Evolutionary conservation across 2,797 vertebrate genomes (phyloP), one percentile per base, ranked within the genome.

Genomic region (Syndactyla subalaris): DNA sequence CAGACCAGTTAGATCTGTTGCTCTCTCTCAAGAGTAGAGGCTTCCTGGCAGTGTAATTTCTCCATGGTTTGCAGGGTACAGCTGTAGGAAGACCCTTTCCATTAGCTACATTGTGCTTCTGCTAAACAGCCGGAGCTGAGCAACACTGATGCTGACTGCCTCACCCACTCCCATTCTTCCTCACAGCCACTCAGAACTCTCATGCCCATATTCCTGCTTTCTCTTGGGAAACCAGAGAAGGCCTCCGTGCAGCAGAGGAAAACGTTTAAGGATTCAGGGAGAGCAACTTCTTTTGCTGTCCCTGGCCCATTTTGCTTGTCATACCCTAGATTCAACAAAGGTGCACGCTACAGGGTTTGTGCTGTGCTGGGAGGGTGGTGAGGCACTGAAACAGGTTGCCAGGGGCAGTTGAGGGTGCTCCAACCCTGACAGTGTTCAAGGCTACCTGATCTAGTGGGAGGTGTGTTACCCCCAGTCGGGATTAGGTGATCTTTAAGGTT

Each of bases 1-100:
- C 66, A 93, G 59, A 93, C 52, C 71, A 58, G 84, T 92, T 86
- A 68, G 76, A 89, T 92, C 89, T 96, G 82, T 95, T 96, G 79
- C 80, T 85, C 74, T 73, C 30, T 84, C 3, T 2, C 57, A 75
- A 84, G 59, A 24, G 49, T 22, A 81, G 29, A 89, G n/a, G 41
- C 54, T 89, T 96, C 62, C 48, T 15, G 1, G 43, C 34, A 48
- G 6, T 46, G 41, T 76, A 81, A 81, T 88, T 90, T 83, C 63
- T 39, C 85, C 74, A 43, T 8, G 13, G 41, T 61, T 67, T 82
- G 16, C 1, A 21, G 57, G 20, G 21, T 39, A 45, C 68, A 77
- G 87, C 21, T 85, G 41, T 71, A 72, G 76, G 51, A 90, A 86
- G 29, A 34, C 30, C 59, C 41, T 61, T 89, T 80, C 34, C 29